These are phyloP conservation scores for Sebastiscus albofasciatus DNA, from an alignment of 2,797 vertebrate species.

Conservation along the genomic window DNA sequence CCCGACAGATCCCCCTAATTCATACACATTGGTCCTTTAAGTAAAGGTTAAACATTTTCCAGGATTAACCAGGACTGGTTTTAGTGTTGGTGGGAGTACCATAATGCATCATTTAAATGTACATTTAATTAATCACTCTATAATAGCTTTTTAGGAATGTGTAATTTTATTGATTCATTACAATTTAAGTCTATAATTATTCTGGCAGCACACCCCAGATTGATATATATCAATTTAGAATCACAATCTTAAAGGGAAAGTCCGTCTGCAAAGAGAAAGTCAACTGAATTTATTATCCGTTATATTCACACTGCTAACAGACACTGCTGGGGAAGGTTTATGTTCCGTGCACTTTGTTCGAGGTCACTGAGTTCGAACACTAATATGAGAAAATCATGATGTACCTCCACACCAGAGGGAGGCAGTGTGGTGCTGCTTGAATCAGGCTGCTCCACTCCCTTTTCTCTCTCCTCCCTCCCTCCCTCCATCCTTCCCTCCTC, in stretches of 20 bases:
- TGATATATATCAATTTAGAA: not conserved
- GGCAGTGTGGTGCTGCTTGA: conserved; percentile 49
- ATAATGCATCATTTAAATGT: not conserved
- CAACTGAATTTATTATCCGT: not conserved
- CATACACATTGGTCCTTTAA: too few species aligned
- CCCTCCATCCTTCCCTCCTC: not conserved
- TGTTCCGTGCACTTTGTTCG: not conserved
- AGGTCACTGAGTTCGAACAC: conserved; percentile 36
- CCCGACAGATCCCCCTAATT: too few species aligned
- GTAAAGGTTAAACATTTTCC: too few species aligned
- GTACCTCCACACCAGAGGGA: conserved; percentile 66
- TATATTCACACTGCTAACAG: not conserved
- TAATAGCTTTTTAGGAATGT: not conserved
- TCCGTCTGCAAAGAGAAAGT: not conserved
- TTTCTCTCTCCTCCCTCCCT: conserved; percentile 6
- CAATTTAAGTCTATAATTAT: not conserved
- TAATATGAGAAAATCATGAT: not conserved
- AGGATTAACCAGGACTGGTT: too few species aligned
- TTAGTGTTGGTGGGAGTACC: not conserved
- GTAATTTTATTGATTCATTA: not conserved
- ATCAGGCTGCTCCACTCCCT: conserved; percentile 24
- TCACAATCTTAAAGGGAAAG: not conserved
- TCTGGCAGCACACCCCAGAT: not conserved
- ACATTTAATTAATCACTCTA: not conserved
- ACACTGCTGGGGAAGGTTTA: not conserved